These are phyloP conservation scores for Clarias macrocephalus DNA, from an alignment of 2,113 vertebrate species.

Conservation along the genomic window DNA sequence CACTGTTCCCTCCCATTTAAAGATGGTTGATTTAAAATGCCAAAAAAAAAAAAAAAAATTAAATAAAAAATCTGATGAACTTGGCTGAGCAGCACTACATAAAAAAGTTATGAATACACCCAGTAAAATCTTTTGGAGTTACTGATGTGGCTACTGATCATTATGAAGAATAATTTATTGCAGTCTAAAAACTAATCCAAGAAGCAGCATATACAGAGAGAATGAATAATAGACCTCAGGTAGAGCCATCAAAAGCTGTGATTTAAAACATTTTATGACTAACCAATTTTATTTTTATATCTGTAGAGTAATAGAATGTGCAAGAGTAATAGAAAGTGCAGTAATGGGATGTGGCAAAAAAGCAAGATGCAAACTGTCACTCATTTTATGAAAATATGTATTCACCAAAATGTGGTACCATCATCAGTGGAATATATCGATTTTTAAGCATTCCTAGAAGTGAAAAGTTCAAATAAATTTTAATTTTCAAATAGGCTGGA, in stretches of 20 bases:
- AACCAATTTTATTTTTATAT: neutral
- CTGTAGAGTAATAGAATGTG: neutral
- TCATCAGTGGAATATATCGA: too few species aligned
- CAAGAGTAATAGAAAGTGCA: too few species aligned
- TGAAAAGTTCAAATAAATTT: too few species aligned
- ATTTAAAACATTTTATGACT: neutral
- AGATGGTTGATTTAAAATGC: neutral
- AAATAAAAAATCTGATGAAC: neutral
- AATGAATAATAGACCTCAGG: neutral
- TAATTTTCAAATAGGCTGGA: too few species aligned
- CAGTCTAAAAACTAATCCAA: neutral
- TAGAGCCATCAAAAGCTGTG: neutral
- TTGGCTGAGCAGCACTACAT: neutral
- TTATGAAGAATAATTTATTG: neutral
- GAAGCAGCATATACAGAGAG: neutral
- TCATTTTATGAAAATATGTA: too few species aligned
- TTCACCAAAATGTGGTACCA: too few species aligned
- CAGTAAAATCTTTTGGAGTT: neutral
- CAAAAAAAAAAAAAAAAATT: neutral
- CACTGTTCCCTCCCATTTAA: neutral
- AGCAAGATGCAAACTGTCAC: too few species aligned
- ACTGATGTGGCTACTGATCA: neutral
- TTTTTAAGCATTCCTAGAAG: too few species aligned
- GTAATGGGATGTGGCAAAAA: too few species aligned
- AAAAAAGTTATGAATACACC: neutral